These are phyloP conservation scores for Enteromius mattozi DNA, from an alignment of 2,797 vertebrate species.

Conservation along the genomic window DNA sequence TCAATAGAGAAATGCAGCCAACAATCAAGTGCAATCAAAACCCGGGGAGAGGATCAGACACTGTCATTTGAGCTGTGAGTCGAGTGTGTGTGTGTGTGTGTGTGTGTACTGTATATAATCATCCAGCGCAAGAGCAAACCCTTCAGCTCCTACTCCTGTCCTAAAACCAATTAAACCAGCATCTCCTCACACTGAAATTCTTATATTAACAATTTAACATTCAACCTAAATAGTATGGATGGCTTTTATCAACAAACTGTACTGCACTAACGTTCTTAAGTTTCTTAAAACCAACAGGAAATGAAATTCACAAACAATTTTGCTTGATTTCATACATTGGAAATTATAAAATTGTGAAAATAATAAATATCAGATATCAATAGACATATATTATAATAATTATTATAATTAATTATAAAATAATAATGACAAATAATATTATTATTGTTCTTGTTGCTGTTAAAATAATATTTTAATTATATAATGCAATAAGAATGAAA, in stretches of 20 bases:
- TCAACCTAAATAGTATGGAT: not conserved
- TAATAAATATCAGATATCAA: not conserved
- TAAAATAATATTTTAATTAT: not conserved
- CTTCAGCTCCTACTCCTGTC: not conserved
- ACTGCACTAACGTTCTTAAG: not conserved
- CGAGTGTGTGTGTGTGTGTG: constrained; percentile 41
- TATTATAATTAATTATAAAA: not conserved
- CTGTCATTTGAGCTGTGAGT: constrained; percentile 63
- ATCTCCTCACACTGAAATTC: not conserved
- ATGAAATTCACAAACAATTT: not conserved
- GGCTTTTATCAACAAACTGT: not conserved
- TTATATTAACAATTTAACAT: not conserved
- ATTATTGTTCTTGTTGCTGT: not conserved
- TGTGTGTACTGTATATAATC: constrained; percentile 41
- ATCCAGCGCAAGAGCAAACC: constrained; percentile 14
- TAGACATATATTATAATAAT: not conserved
- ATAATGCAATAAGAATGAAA: too few relatives aligned
- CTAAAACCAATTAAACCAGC: not conserved
- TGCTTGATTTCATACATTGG: not conserved
- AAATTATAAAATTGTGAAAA: not conserved
- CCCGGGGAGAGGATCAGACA: constrained; percentile 66
- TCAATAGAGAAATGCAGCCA: constrained; percentile 74
- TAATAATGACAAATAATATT: not conserved
- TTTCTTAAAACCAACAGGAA: not conserved
- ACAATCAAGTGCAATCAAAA: constrained; percentile 75